phyloP scores from a whole-genome alignment of 2,888 invertebrate species.

The Xanthorhoe spadicearia region DNA sequence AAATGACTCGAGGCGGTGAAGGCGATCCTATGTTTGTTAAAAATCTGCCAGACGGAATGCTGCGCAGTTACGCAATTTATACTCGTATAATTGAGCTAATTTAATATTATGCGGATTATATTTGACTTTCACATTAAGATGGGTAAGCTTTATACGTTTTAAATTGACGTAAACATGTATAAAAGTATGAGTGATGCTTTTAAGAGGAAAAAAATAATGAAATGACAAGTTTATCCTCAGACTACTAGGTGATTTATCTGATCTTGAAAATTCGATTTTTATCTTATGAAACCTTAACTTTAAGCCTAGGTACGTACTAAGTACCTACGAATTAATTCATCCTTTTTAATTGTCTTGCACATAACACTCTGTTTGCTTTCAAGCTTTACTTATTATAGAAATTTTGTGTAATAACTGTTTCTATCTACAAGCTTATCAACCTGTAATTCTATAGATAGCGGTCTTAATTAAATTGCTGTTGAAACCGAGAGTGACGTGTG shows the following conservation, averaged over 20 bases:
- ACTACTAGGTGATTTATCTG: too few species aligned
- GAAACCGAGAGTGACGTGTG: conserved; percentile 65
- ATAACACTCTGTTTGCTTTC: too few species aligned
- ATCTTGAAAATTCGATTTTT: too few species aligned
- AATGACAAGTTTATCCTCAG: too few species aligned
- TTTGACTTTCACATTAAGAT: conserved; percentile 28
- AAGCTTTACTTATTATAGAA: neutral
- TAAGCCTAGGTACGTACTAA: too few species aligned
- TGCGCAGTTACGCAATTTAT: conserved; percentile 33
- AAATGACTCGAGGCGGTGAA: conserved; percentile 10
- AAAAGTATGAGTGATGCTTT: neutral
- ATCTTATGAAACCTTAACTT: too few species aligned
- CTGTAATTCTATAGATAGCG: conserved; percentile 24
- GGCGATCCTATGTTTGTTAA: conserved; percentile 18
- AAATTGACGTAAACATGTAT: neutral
- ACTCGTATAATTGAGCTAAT: conserved; percentile 26
- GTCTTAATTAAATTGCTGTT: conserved; percentile 39
- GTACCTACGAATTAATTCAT: too few species aligned
- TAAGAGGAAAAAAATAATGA: neutral
- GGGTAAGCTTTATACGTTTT: conserved; percentile 2
- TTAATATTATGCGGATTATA: conserved; percentile 25
- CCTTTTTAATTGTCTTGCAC: too few species aligned
- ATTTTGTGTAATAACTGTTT: neutral
- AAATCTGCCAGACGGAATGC: conserved; percentile 19
- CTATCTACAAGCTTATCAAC: conserved; percentile 16